Evolutionary conservation across 2,797 vertebrate genomes (phyloP).

Genomic region (Tenualosa thibaudeaui): DNA sequence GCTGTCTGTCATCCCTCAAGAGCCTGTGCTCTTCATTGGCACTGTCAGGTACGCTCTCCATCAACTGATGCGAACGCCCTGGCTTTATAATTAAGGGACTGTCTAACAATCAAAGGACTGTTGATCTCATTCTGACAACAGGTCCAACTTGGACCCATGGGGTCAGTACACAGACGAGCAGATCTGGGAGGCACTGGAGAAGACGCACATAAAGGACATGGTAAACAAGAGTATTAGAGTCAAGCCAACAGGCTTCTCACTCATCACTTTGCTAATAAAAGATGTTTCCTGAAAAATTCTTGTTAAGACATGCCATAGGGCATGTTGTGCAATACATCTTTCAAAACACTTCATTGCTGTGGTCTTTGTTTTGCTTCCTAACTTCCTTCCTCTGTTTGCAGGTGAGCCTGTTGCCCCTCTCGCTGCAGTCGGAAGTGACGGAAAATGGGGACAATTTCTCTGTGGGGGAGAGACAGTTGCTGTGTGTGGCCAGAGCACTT

Average conservation of each 20-base stretch:
- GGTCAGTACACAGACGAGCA: slow-evolving; percentile 76
- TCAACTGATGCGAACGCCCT: slow-evolving; percentile 27
- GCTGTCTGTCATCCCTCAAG: slow-evolving; percentile 85
- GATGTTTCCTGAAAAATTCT: neutral
- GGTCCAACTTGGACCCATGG: slow-evolving; percentile 84
- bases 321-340: neutral
- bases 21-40: slow-evolving; percentile 84
- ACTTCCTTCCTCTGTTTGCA: slow-evolving; percentile 50
- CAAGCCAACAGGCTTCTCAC: neutral
- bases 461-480: slow-evolving; percentile 82
- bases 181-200: slow-evolving; percentile 84
- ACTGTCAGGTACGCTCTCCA: slow-evolving; percentile 75
- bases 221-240: slow-evolving; percentile 60
- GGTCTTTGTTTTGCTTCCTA: neutral
- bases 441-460: slow-evolving; percentile 88
- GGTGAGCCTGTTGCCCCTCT: slow-evolving; percentile 76
- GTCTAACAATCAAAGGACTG: neutral
- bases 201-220: slow-evolving; percentile 77
- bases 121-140: slow-evolving; percentile 50
- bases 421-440: slow-evolving; percentile 75
- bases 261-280: neutral
- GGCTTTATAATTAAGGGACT: neutral
- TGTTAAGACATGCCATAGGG: no score
- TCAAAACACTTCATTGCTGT: neutral
- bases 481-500: slow-evolving; percentile 82